These are phyloP conservation scores for Caenorhabditis sp. DNA, from an alignment of 2,888 invertebrate genomes.

Conservation along the genomic window DNA sequence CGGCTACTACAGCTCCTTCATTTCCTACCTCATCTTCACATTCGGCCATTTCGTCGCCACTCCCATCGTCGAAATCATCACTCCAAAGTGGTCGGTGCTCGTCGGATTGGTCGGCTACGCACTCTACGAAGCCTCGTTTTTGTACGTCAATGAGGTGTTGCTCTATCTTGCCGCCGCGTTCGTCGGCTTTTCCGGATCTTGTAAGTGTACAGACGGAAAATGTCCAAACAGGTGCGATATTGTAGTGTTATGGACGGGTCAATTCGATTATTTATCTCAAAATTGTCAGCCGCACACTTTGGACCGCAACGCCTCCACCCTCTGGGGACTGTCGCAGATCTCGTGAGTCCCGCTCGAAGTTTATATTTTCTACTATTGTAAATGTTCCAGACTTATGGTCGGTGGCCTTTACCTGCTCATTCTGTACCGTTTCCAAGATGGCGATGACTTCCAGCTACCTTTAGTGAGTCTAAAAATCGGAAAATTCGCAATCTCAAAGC, in stretches of 20 bases:
- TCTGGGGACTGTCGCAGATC: constrained; percentile 51
- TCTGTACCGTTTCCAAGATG: constrained; percentile 38
- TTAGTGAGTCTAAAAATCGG: constrained; percentile 13
- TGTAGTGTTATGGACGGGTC: constrained; percentile 55
- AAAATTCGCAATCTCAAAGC: too few relatives aligned
- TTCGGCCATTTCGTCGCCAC: constrained; percentile 57
- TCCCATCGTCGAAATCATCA: constrained; percentile 55
- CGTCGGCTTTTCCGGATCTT: constrained; percentile 50
- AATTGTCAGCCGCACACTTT: constrained; percentile 40
- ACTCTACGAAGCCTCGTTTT: constrained; percentile 41
- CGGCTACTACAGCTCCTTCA: constrained; percentile 27
- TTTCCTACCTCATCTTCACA: constrained; percentile 48
- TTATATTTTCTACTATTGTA: neutral
- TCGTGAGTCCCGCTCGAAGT: constrained; percentile 4
- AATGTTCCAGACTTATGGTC: constrained; percentile 30
- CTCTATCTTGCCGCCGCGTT: constrained; percentile 40
- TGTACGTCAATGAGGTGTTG: constrained; percentile 46
- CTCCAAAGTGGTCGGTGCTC: constrained; percentile 58
- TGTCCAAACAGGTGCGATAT: too few relatives aligned
- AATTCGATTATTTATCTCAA: constrained; percentile 54
- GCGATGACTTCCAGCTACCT: constrained; percentile 30
- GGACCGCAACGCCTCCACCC: constrained; percentile 45
- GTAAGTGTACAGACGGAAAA: too few relatives aligned
- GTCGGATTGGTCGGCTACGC: constrained; percentile 46
- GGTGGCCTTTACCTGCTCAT: constrained; percentile 44